Base-by-base conservation (phyloP, 2,797 vertebrate species). In the Centroberyx gerrardi region DNA sequence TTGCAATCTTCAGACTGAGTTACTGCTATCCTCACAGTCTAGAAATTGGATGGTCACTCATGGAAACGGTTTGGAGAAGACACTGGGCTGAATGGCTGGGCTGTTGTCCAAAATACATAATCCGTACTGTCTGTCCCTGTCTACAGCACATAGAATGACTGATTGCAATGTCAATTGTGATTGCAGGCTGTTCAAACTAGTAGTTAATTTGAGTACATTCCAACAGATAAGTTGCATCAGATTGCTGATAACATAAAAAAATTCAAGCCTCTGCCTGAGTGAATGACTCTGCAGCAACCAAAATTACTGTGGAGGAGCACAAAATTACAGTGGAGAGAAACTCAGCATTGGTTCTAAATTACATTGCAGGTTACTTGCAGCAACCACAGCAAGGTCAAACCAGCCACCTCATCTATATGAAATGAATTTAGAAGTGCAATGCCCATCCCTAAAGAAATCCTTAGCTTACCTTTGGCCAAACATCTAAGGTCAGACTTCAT, bases 341-440 rank as follows among this genome's bases (percentile, higher is more conserved):
- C 13, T 42, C 29, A 0, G 13, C 38, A 54, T 17, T 61, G 12
- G 46, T 2, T 5, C 52, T 42, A 27, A 42, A n/a, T n/a, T 56
- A 31, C 69, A 75, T 73, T 55, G 44, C 51, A 5, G 56, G 18
- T 72, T 56, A 67, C 61, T 81, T 60, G 55, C 59, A 59, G 54
- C 33, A 59, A 46, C 44, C 56, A 15, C 17, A 28, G n/a, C 44
- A 52, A 74, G 65, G 59, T 81, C 74, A 76, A 62, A 12, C 29
- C 29, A 33, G 18, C 53, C 48, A 62, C 38, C 8, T 42, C 18
- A 49, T 74, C 22, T 13, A 74, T 70, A 53, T 55, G n/a, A 75
- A 68, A 59, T 74, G 7, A 61, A 68, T 64, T 64, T 46, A 66
- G 38, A 62, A 68, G n/a, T 62, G 72, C 72, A 38, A 77, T 72